These are phyloP conservation scores for Antidorcas marsupialis DNA, from an alignment of 2,113 vertebrate genomes.

Conservation along the genomic window DNA sequence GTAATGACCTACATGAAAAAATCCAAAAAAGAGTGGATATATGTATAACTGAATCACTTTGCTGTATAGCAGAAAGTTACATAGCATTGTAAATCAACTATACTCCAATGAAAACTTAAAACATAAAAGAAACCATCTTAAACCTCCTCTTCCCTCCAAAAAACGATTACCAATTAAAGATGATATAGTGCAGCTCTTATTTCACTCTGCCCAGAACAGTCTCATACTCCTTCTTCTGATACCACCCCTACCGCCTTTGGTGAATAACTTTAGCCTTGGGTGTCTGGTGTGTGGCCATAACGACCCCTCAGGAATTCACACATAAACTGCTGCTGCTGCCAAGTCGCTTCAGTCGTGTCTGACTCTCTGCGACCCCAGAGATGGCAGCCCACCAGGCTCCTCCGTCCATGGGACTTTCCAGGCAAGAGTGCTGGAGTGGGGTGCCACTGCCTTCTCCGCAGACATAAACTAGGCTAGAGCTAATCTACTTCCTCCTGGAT, in stretches of 20 bases:
- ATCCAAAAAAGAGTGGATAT: background rate
- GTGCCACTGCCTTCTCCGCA: background rate
- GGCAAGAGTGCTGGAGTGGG: background rate
- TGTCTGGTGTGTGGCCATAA: background rate
- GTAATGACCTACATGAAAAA: background rate
- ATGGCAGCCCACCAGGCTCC: background rate
- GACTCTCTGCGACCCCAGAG: background rate
- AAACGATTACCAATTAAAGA: background rate
- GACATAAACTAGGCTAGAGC: background rate
- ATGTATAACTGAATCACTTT: background rate
- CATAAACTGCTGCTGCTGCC: background rate
- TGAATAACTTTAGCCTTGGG: background rate
- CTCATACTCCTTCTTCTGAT: background rate
- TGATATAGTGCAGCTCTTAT: background rate
- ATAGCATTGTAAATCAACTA: background rate
- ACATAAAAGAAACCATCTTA: background rate
- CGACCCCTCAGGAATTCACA: background rate
- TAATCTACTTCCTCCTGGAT: background rate
- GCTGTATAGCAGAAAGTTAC: background rate
- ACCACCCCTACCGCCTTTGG: background rate
- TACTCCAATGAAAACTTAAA: background rate
- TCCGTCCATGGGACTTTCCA: background rate
- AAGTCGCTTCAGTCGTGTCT: background rate
- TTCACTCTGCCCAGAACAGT: background rate
- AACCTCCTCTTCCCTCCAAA: background rate